Base-by-base conservation (phyloP, 2,797 vertebrate species). In the Rachycentron canadum region DNA sequence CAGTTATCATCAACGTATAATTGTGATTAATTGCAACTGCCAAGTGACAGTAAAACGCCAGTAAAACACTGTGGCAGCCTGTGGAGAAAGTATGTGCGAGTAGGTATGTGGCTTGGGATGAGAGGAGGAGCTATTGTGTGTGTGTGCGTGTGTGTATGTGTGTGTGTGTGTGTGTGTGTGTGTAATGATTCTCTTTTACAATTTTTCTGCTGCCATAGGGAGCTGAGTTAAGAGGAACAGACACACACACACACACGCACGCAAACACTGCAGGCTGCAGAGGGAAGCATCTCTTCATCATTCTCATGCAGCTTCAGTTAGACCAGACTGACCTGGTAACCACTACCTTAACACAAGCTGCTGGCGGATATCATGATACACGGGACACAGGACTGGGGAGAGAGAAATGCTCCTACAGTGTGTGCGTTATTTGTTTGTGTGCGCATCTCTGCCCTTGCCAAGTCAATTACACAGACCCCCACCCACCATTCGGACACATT, bases 381-480 rank as follows among this genome's bases (percentile, higher is more conserved):
- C 26, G 40, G 65, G n/a, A 66, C n/a, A n/a, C n/a, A n/a, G n/a
- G n/a, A n/a, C n/a, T n/a, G n/a, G 43, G 5, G 43, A 19, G 43
- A 45, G 43, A 21, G 43, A 21, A 70, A 76, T 61, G 28, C 38
- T 34, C 73, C n/a, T 2, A 36, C 23, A 57, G n/a, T 1, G 14
- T 56, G 40, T 65, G 69, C 80, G 60, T 78, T 45, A 30, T 83
- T 73, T 79, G 34, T 86, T 76, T 74, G 87, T 53, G 65, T 85
- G 78, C 26, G 17, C 21, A 5, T 76, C 74, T 36, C 7, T 86
- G 88, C 73, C 79, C 86, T 88, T 89, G 89, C 89, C 84, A 88
- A 92, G 88, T 90, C 75, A 90, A 81, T 88, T 87, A 89, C 81
- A 88, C 82, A 90, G 61, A 45, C 63, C 9, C 56, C 60, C 62